These are phyloP conservation scores for Caloenas nicobarica DNA, from an alignment of 2,113 vertebrate species.

Conservation along the genomic window DNA sequence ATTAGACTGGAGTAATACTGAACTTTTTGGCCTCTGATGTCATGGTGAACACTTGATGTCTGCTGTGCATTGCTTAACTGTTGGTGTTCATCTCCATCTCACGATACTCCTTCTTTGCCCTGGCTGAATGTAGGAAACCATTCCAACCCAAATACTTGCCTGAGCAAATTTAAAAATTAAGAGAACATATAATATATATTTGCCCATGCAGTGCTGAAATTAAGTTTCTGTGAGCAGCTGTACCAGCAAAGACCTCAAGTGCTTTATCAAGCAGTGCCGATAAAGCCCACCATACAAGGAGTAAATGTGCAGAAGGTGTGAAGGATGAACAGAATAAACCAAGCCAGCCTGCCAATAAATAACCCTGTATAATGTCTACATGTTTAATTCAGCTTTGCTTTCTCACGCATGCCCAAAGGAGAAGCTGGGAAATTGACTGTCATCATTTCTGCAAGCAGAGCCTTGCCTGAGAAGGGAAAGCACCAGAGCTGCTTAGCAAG, in stretches of 20 bases:
- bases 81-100: not conserved
- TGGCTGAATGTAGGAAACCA: accelerated
- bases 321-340: not conserved
- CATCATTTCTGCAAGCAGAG: not conserved
- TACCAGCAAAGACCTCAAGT: not conserved
- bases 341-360: not conserved
- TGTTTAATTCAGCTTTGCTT: not conserved
- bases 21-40: not conserved
- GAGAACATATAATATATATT: not conserved
- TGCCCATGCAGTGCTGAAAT: not conserved
- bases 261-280: not conserved
- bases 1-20: not conserved
- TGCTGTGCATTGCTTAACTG: not conserved
- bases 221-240: not conserved
- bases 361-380: not conserved
- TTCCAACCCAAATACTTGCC: not conserved
- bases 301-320: not conserved
- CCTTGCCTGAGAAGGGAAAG: not conserved
- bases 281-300: not conserved
- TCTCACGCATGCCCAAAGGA: not conserved
- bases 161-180: not conserved
- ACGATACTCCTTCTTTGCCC: not conserved
- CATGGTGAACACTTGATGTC: not conserved
- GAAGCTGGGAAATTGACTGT: not conserved
- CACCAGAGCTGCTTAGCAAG: accelerated